These are phyloP conservation scores for Drosophila merina DNA, from an alignment of 2,888 invertebrate genomes.

Conservation along the genomic window DNA sequence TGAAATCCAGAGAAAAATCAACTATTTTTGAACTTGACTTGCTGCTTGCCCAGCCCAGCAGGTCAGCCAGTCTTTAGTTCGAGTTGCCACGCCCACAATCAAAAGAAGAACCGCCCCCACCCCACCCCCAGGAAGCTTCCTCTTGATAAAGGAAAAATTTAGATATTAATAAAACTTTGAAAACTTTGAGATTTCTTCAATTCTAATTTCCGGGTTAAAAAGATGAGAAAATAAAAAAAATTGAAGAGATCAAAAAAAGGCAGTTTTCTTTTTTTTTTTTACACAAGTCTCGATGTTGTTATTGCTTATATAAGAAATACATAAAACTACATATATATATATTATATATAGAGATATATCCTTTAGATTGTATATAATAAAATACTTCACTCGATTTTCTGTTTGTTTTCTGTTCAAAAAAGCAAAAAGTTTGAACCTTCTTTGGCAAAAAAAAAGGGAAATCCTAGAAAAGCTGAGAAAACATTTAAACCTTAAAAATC, in stretches of 20 bases:
- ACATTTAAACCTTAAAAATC: conserved; percentile 12
- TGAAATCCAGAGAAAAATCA: conserved; percentile 6
- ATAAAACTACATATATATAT: conserved; percentile 9
- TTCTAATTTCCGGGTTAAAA: conserved; percentile 6
- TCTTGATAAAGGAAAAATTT: background rate
- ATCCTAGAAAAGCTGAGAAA: conserved; percentile 1
- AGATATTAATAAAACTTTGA: conserved; percentile 11
- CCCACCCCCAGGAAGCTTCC: background rate
- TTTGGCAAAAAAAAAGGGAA: background rate
- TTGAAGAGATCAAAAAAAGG: conserved; percentile 16
- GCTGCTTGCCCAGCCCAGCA: conserved; percentile 74
- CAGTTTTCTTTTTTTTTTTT: conserved; percentile 50
- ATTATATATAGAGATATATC: conserved; percentile 5
- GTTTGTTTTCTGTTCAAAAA: conserved; percentile 1
- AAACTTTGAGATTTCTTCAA: conserved; percentile 21
- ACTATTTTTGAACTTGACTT: conserved; percentile 60
- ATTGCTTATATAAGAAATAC: conserved; percentile 32
- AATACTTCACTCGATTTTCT: background rate
- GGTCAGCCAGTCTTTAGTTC: conserved; percentile 62
- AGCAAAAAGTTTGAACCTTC: background rate
- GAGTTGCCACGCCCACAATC: conserved; percentile 27
- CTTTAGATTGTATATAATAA: conserved; percentile 57
- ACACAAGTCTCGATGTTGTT: conserved; percentile 66
- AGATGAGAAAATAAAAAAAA: conserved; percentile 7
- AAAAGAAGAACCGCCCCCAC: background rate